These are phyloP conservation scores for Halcyon badia DNA, from an alignment of 2,797 vertebrate genomes.

Conservation along the genomic window DNA sequence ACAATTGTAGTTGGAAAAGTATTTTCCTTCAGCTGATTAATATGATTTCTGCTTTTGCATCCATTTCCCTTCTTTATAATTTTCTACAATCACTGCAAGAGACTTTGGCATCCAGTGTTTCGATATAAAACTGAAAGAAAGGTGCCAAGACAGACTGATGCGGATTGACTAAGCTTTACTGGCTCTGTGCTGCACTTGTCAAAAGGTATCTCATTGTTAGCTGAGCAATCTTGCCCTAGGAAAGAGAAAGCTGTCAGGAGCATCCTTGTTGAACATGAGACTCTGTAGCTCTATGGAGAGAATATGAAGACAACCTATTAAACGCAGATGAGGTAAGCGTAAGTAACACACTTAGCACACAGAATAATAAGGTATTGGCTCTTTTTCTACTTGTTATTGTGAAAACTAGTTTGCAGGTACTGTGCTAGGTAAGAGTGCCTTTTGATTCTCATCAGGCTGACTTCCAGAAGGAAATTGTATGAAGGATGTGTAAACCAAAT, in stretches of 20 bases:
- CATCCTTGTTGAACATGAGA: constrained; percentile 69
- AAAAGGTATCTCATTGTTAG: constrained; percentile 77
- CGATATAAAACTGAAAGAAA: constrained; percentile 59
- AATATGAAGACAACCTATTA: constrained; percentile 60
- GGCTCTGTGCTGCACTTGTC: constrained; percentile 76
- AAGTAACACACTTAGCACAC: constrained; percentile 15
- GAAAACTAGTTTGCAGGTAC: background rate
- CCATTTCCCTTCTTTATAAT: constrained; percentile 35
- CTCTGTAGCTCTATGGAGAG: constrained; percentile 42
- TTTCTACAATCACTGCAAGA: constrained; percentile 26
- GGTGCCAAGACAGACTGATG: constrained; percentile 51
- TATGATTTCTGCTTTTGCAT: constrained; percentile 74
- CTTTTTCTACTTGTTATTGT: background rate
- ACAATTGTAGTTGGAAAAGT: constrained; percentile 76
- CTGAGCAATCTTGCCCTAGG: constrained; percentile 76
- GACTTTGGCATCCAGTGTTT: constrained; percentile 27
- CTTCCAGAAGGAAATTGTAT: background rate
- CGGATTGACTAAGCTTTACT: constrained; percentile 69
- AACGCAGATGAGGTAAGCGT: constrained; percentile 54
- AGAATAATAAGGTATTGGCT: background rate
- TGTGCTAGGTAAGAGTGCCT: background rate
- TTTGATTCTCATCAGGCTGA: background rate
- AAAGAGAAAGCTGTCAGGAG: constrained; percentile 71
- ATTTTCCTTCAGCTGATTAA: constrained; percentile 79
- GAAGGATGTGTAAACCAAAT: background rate